A percentile compares a stretch with the other conserved stretches of the same genome.
Conservation (phyloP, 2,888 invertebrate species). For the Deilephila porcellus region DNA sequence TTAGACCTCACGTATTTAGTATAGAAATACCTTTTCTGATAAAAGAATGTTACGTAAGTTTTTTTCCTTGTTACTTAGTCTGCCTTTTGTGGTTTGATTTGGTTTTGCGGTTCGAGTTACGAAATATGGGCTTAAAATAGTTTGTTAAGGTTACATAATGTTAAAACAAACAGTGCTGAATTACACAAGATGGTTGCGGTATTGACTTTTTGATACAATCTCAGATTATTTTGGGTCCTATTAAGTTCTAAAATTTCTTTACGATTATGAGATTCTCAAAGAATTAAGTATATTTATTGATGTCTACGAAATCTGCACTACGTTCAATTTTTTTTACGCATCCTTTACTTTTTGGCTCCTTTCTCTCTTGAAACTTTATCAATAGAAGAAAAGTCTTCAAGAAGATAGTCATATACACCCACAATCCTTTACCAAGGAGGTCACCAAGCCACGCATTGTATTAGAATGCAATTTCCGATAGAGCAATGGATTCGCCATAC, state of each 20-base stretch:
- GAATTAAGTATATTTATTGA: too few relatives aligned
- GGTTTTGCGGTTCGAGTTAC: background rate
- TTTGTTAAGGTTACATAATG: background rate
- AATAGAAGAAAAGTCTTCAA: background rate
- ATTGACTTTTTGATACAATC: too few relatives aligned
- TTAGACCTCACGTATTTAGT: background rate
- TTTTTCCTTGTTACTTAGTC: background rate
- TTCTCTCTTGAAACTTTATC: too few relatives aligned
- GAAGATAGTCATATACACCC: background rate
- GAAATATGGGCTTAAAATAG: background rate
- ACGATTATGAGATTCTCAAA: too few relatives aligned
- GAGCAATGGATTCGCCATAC: constrained; percentile 11
- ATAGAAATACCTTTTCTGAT: background rate
- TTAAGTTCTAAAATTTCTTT: too few relatives aligned
- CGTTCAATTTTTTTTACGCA: too few relatives aligned
- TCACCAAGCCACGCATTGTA: background rate
- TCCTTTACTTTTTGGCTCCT: too few relatives aligned
- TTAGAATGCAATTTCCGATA: constrained; percentile 16
- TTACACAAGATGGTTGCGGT: too few relatives aligned
- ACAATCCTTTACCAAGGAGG: background rate
- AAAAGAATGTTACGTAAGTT: background rate
- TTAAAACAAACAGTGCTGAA: too few relatives aligned
- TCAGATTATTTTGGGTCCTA: too few relatives aligned
- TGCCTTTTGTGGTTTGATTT: background rate
- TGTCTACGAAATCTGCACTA: too few relatives aligned